Evolutionary conservation across 2,113 vertebrate species (phyloP).

Genomic region (Leptobrachium ailaonicum): DNA sequence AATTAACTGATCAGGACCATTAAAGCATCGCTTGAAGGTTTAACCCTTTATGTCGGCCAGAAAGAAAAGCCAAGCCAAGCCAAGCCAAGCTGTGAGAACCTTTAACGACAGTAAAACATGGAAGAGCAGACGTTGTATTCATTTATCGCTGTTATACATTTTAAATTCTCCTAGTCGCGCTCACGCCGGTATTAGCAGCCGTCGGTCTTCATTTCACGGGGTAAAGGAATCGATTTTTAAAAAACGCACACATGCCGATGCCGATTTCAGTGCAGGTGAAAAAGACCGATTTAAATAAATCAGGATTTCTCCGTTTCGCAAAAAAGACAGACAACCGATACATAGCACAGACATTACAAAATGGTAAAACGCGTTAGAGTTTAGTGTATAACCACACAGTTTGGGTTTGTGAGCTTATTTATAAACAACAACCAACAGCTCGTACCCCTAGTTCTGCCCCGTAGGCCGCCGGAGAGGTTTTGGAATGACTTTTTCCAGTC

Average conservation of each 20-base stretch:
- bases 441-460: too few species aligned
- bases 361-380: too few species aligned
- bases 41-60: not conserved
- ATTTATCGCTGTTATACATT: not conserved
- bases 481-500: too few species aligned
- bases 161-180: not conserved
- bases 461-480: too few species aligned
- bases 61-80: too few species aligned
- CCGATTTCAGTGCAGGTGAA: not conserved
- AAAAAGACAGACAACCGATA: not conserved
- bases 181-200: not conserved
- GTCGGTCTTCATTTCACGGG: too few species aligned
- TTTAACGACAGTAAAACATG: not conserved
- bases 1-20: too few species aligned
- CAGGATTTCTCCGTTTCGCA: not conserved
- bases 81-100: too few species aligned
- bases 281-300: not conserved
- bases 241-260: not conserved
- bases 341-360: not conserved
- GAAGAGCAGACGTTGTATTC: not conserved
- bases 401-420: too few species aligned
- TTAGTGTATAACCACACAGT: too few species aligned
- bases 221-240: not conserved
- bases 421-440: too few species aligned
- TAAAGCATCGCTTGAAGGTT: too few species aligned